Percentiles rank a stretch among this genome's conserved stretches.
These are phyloP conservation scores for Cranoglanis bouderius DNA, from an alignment of 2,113 vertebrate species.

Conservation along the genomic window DNA sequence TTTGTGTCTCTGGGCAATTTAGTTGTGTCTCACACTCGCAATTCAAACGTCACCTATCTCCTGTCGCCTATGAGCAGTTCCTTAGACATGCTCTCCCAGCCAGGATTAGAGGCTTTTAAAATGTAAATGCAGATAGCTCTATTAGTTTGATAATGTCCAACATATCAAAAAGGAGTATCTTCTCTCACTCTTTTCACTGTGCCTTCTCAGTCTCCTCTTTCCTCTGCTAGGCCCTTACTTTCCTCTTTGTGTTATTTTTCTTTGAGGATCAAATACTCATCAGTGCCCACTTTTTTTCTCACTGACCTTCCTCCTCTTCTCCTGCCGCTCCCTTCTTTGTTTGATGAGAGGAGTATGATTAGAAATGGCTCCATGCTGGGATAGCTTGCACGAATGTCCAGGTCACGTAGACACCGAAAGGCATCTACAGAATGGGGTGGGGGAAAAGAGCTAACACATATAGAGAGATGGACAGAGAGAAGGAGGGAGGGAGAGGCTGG, in stretches of 20 bases:
- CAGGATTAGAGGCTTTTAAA: conserved; percentile 25
- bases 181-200: conserved; percentile 24
- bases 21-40: conserved; percentile 27
- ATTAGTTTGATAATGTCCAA: conserved; percentile 44
- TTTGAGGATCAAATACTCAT: conserved; percentile 57
- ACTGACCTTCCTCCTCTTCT: conserved; percentile 48
- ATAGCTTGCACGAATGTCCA: conserved; percentile 66
- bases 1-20: conserved; percentile 38
- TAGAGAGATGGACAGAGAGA: neutral
- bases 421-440: conserved; percentile 38
- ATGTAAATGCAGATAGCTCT: conserved; percentile 31
- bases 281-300: conserved; percentile 26
- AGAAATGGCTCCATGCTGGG: conserved; percentile 65
- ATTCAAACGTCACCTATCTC: conserved; percentile 4
- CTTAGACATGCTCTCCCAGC: conserved; percentile 25
- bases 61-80: conserved; percentile 30
- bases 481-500: neutral
- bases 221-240: conserved; percentile 2
- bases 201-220: neutral
- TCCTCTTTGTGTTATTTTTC: conserved; percentile 46
- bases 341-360: conserved; percentile 65
- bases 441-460: neutral
- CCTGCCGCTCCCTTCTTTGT: conserved; percentile 52
- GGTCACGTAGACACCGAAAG: conserved; percentile 60
- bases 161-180: conserved; percentile 29